Conservation (phyloP, 2,797 vertebrate genomes). For the Oryzias dopingdopingensis region DNA sequence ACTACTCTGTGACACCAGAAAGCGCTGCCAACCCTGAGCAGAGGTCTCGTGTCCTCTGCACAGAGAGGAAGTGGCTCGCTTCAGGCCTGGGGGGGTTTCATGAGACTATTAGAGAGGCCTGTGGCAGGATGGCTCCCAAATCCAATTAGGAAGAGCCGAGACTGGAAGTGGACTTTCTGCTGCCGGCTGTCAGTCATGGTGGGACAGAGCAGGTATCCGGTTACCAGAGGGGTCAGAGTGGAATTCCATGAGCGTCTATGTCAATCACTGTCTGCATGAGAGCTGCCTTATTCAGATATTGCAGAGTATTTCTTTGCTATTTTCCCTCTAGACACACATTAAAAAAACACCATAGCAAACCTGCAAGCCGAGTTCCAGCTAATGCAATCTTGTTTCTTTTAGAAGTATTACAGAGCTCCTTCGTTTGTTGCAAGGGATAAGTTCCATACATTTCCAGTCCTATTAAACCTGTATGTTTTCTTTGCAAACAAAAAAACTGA, state of each 20-base stretch:
- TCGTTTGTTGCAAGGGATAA: no score
- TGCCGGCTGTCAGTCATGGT: slow-evolving; percentile 58
- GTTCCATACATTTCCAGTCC: no score
- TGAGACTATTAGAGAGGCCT: slow-evolving; percentile 61
- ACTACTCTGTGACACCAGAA: slow-evolving; percentile 48
- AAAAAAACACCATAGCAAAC: no score
- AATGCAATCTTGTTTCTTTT: no score
- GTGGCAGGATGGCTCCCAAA: slow-evolving; percentile 66
- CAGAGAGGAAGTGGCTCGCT: slow-evolving; percentile 45
- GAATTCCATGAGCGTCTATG: slow-evolving; percentile 7
- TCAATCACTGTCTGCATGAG: slow-evolving; percentile 1
- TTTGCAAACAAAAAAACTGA: no score
- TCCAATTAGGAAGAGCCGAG: slow-evolving; percentile 67
- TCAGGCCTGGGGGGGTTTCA: slow-evolving; percentile 47
- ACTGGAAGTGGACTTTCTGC: slow-evolving; percentile 40
- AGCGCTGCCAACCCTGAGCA: slow-evolving; percentile 34
- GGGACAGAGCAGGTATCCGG: slow-evolving; percentile 47
- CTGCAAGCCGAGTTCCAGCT: no score
- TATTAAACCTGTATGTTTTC: no score
- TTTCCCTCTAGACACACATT: no score
- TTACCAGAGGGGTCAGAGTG: slow-evolving; percentile 44
- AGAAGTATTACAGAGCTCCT: no score
- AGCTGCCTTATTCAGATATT: no score
- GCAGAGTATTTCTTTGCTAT: no score
- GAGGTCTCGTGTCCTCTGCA: slow-evolving; percentile 49